Evolutionary conservation across 2,797 vertebrate species (phyloP), one percentile per base, ranked within the genome.

Genomic region (Champsocephalus gunnari): DNA sequence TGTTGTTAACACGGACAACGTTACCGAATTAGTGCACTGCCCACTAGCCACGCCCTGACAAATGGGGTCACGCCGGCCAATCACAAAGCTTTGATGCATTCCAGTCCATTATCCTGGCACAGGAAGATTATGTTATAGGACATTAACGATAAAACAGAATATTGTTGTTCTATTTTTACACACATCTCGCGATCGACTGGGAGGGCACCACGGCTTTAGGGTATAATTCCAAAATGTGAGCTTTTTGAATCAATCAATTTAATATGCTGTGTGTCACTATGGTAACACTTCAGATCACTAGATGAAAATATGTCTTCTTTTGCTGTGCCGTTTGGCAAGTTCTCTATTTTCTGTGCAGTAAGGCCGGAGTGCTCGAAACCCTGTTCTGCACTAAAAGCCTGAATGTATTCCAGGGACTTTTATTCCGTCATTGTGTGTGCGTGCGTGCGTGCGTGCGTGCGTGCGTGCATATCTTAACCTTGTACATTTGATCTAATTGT

Each of bases 271-370:
- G 13, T 56, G 12, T 47, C 49, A 56, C 14, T n/a, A 12, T 16
- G 38, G 28, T 54, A 38, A 67, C 4, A 55, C 53, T 58, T 83
- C 34, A 13, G n/a, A 2, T 54, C 24, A 38, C 14, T 16, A 59
- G 8, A 57, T 56, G 55, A 73, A 64, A 11, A 51, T 8, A 64
- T 56, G 8, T 14, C 3, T 21, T 7, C 13, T 34, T 53, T 41
- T 69, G n/a, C 51, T 17, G 56, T 34, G 55, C 43, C 64, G 21
- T 41, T 5, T 59, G 41, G 62, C 50, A 55, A 64, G 48, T 45
- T 17, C 13, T 21, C 56, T 43, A 14, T 56, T 73, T 70, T 32
- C 44, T 76, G 55, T 72, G 28, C 73, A 50, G 32, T n/a, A 56
- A 65, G 38, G 17, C 32, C 49, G 4, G 4, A 68, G n/a, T 54